Evolutionary conservation across 1,140 invertebrate species (phyloP).

Genomic region (Brachystomella parvula): DNA sequence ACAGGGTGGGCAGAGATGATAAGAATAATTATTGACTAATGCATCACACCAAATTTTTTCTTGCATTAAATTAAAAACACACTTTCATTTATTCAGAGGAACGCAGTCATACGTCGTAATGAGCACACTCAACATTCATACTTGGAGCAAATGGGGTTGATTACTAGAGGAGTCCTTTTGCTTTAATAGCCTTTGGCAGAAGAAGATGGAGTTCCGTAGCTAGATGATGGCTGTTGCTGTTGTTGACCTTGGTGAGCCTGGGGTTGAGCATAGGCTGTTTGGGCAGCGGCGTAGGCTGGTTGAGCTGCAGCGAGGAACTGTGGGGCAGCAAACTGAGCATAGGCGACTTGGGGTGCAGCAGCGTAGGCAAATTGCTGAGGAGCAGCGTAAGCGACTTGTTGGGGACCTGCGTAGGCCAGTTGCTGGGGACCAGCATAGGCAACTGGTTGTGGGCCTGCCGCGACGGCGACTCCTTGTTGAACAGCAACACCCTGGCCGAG

Average conservation of each 20-base stretch:
- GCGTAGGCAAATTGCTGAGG: neutral
- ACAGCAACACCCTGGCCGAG: slow-evolving; percentile 1
- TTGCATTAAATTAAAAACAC: slow-evolving; percentile 7
- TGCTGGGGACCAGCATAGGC: slow-evolving; percentile 7
- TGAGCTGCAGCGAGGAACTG: slow-evolving; percentile 7
- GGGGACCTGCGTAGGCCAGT: neutral
- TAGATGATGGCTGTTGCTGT: no score
- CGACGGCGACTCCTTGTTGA: slow-evolving; percentile 1
- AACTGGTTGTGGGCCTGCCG: neutral
- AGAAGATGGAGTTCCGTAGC: neutral
- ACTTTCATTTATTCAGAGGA: slow-evolving; percentile 3
- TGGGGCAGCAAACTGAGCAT: neutral
- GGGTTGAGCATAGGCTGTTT: neutral
- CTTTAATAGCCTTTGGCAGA: neutral
- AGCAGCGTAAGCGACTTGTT: neutral
- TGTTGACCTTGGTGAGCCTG: no score
- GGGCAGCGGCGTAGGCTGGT: neutral
- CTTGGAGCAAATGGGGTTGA: neutral
- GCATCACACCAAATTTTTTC: neutral
- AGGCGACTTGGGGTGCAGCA: no score
- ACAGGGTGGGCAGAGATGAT: neutral
- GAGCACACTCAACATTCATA: neutral
- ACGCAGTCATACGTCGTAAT: neutral
- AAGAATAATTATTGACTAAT: neutral
- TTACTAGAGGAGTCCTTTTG: neutral